Evolutionary conservation across 2,888 invertebrate species (phyloP).

Genomic region (Dendrolimus houi): DNA sequence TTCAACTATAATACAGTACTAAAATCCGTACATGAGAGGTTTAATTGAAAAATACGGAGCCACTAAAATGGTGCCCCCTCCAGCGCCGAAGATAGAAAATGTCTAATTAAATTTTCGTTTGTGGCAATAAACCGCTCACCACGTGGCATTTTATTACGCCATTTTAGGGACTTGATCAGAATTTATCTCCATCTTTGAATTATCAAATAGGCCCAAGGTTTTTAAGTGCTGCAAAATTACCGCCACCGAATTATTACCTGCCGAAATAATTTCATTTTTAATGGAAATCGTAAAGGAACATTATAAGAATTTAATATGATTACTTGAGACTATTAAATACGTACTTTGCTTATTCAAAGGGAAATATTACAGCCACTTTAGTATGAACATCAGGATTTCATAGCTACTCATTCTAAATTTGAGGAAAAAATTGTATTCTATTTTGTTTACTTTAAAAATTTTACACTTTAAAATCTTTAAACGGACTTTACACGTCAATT

Average conservation of each 20-base stretch:
- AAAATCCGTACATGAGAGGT: background rate
- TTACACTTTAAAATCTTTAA: too few species aligned
- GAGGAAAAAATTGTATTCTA: too few species aligned
- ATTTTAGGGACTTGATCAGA: conserved; percentile 40
- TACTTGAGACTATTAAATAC: background rate
- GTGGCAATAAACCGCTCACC: conserved; percentile 41
- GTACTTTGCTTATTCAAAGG: too few species aligned
- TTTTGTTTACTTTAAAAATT: too few species aligned
- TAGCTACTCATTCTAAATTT: too few species aligned
- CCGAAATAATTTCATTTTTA: conserved; percentile 6
- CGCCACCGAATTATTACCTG: conserved; percentile 1
- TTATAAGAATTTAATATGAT: background rate
- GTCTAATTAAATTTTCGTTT: conserved; percentile 48
- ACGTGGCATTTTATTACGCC: conserved; percentile 47
- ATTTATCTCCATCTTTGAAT: conserved; percentile 41
- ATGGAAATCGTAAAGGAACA: conserved; percentile 7
- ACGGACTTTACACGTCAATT: too few species aligned
- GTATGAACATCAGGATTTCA: too few species aligned
- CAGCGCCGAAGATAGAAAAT: conserved; percentile 24
- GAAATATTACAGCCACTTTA: too few species aligned
- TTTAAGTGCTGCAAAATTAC: conserved; percentile 1
- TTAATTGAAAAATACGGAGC: conserved; percentile 40
- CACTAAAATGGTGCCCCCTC: conserved; percentile 29
- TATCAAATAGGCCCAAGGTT: conserved; percentile 22
- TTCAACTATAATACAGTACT: too few species aligned